Evolutionary conservation across 2,888 invertebrate species (phyloP).

Genomic region (Coelopa pilipes): DNA sequence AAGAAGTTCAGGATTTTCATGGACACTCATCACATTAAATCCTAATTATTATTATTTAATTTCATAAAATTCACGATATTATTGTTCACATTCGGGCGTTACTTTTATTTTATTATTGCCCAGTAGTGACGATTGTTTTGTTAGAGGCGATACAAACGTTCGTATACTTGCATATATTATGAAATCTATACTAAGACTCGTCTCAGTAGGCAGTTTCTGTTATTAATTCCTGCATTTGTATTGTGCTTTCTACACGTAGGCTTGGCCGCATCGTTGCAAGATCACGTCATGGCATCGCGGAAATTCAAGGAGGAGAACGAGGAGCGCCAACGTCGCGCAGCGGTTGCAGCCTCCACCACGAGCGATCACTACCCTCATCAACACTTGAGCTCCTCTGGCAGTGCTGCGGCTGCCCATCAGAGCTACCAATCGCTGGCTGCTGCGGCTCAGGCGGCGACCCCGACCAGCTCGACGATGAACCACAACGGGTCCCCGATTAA

Average conservation of each 20-base stretch:
- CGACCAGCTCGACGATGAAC: conserved; percentile 37
- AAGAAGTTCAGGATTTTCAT: too few relatives aligned
- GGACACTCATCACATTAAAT: too few relatives aligned
- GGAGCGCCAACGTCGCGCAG: conserved; percentile 63
- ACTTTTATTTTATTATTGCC: too few relatives aligned
- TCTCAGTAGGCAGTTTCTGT: too few relatives aligned
- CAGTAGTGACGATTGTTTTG: too few relatives aligned
- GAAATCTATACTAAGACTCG: too few relatives aligned
- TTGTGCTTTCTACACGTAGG: conserved; percentile 67
- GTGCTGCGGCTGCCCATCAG: conserved; percentile 4
- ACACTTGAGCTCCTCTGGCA: background rate
- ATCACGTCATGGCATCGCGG: conserved; percentile 77
- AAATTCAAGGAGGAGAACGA: conserved; percentile 70
- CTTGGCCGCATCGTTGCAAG: conserved; percentile 84
- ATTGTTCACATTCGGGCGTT: too few relatives aligned
- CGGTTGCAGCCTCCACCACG: conserved; percentile 52
- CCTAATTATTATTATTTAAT: too few relatives aligned
- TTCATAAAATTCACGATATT: too few relatives aligned
- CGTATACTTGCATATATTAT: too few relatives aligned
- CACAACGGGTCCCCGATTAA: conserved; percentile 57
- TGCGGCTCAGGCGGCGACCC: conserved; percentile 32
- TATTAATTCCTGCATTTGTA: too few relatives aligned
- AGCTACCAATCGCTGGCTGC: conserved; percentile 38
- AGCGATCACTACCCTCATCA: conserved; percentile 31
- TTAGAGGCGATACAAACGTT: too few relatives aligned